A percentile compares a stretch with the other conserved stretches of the same genome.
Conservation (phyloP, 2,113 vertebrate genomes). For the Hepsetus odoe region DNA sequence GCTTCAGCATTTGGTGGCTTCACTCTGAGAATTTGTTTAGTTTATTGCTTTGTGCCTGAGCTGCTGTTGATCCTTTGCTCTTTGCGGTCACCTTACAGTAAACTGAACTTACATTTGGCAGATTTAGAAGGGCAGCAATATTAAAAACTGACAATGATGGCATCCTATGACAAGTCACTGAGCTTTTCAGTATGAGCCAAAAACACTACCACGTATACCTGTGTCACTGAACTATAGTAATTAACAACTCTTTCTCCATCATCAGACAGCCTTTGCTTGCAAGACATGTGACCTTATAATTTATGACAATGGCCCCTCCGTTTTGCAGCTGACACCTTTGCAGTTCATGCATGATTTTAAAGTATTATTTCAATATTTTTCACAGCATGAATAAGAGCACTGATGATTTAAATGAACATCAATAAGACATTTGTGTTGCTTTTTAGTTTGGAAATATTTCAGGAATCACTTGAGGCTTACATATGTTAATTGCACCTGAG, state of each 20-base stretch:
- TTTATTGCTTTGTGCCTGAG: too few species aligned
- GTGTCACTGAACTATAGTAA: constrained; percentile 1
- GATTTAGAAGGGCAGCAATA: too few species aligned
- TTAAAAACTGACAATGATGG: too few species aligned
- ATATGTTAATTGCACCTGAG: not conserved
- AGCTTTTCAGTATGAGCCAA: too few species aligned
- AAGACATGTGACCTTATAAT: not conserved
- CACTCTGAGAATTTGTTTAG: too few species aligned
- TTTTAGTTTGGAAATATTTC: not conserved
- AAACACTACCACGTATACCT: too few species aligned
- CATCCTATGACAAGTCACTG: too few species aligned
- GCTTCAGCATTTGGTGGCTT: too few species aligned
- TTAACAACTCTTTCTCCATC: not conserved
- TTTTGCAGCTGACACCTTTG: not conserved
- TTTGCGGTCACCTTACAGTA: too few species aligned
- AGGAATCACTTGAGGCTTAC: not conserved
- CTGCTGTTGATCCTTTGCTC: too few species aligned
- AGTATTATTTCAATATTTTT: constrained; percentile 9
- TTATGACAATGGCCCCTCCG: not conserved
- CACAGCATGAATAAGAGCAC: not conserved
- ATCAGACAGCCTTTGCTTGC: not conserved
- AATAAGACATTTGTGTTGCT: not conserved
- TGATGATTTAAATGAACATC: not conserved
- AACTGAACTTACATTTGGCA: too few species aligned
- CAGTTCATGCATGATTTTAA: constrained; percentile 7